These are phyloP conservation scores for Noctilio leporinus DNA, from an alignment of 2,113 vertebrate species.

Conservation along the genomic window DNA sequence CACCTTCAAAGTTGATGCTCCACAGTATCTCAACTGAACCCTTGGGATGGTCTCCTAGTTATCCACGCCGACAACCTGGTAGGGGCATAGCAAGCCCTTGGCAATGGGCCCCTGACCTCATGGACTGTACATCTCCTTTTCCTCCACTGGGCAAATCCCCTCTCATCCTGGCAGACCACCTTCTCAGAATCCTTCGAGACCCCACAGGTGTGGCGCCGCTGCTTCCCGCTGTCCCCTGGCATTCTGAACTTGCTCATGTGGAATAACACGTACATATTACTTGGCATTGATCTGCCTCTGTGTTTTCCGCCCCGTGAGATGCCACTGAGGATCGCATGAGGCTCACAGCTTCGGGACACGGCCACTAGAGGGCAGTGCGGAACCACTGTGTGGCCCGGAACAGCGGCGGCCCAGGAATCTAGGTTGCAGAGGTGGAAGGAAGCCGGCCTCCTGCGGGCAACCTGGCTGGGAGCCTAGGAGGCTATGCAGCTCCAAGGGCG, in stretches of 20 bases:
- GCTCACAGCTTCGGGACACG: neutral
- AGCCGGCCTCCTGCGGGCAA: slow-evolving; percentile 16
- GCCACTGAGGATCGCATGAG: neutral
- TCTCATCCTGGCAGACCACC: neutral
- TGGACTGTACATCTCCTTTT: neutral
- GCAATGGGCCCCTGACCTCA: too few relatives aligned
- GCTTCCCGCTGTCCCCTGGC: neutral
- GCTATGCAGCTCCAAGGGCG: neutral
- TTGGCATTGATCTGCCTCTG: neutral
- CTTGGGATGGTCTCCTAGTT: neutral
- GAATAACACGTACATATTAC: neutral
- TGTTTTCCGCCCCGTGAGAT: accelerated
- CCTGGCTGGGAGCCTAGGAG: neutral
- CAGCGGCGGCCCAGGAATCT: neutral
- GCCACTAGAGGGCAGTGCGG: slow-evolving; percentile 76
- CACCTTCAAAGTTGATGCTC: neutral
- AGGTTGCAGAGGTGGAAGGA: neutral
- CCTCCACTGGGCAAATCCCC: neutral
- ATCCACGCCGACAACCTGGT: accelerated
- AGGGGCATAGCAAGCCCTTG: neutral
- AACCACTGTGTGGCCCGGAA: slow-evolving; percentile 11
- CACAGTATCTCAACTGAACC: neutral
- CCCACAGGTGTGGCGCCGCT: neutral
- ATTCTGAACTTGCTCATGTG: neutral
- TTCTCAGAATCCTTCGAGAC: neutral